These are phyloP conservation scores for Sitophilus oryzae DNA, from an alignment of 1,140 invertebrate species.

Conservation along the genomic window DNA sequence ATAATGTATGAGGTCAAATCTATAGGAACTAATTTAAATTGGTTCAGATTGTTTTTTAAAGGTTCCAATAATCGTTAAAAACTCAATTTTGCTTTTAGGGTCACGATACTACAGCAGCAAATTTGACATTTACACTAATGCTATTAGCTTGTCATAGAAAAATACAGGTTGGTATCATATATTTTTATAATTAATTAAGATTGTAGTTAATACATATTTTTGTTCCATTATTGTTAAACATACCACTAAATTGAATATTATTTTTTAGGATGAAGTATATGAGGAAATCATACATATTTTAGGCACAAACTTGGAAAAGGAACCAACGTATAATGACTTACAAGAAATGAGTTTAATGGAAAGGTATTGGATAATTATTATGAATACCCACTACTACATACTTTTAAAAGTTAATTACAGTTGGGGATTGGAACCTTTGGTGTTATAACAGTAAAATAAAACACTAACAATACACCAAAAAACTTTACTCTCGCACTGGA, in stretches of 20 bases:
- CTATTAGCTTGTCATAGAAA: slow-evolving; percentile 39
- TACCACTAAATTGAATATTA: no score
- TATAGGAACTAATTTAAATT: no score
- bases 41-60: no score
- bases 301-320: slow-evolving; percentile 41
- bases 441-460: no score
- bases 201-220: no score
- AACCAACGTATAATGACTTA: slow-evolving; percentile 53
- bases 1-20: no score
- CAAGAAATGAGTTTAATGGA: slow-evolving; percentile 60
- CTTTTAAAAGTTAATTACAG: no score
- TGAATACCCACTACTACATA: not conserved
- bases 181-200: not conserved
- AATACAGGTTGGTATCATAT: slow-evolving; percentile 29
- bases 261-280: slow-evolving; percentile 20
- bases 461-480: no score
- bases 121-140: slow-evolving; percentile 42
- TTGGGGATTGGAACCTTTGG: no score
- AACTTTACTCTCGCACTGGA: no score
- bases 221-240: no score
- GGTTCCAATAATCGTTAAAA: no score
- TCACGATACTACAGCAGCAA: slow-evolving; percentile 45
- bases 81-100: slow-evolving; percentile 48
- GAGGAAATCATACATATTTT: slow-evolving; percentile 59
- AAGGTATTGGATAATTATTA: slow-evolving; percentile 23